Evolutionary conservation across 2,888 invertebrate species (phyloP).

Genomic region (Agonum fuliginosum): DNA sequence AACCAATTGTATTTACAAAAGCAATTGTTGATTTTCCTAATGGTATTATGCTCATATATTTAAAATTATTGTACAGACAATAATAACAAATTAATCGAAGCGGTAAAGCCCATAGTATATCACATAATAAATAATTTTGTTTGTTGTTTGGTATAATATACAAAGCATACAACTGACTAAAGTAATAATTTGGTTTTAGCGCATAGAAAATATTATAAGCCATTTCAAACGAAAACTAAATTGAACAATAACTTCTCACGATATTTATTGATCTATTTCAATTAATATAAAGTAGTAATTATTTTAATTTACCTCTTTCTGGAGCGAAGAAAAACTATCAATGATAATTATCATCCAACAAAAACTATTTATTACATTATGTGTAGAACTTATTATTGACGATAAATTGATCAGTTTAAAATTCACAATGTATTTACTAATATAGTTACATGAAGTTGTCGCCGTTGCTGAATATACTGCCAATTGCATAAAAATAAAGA

Average conservation of each 20-base stretch:
- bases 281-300: too few relatives aligned
- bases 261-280: too few relatives aligned
- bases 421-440: neutral
- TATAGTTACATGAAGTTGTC: neutral
- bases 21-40: neutral
- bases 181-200: constrained; percentile 8
- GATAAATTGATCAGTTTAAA: neutral
- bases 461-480: neutral
- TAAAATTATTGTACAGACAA: neutral
- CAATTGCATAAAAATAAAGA: neutral
- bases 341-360: neutral
- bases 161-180: constrained; percentile 1
- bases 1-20: neutral
- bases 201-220: constrained; percentile 9
- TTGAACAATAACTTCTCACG: too few relatives aligned
- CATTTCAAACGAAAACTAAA: too few relatives aligned
- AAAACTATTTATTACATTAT: neutral
- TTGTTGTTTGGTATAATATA: constrained; percentile 1
- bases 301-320: constrained; percentile 4
- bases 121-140: neutral
- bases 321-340: neutral
- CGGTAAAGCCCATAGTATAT: neutral
- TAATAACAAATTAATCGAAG: neutral
- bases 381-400: neutral
- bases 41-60: neutral